Evolutionary conservation across 2,113 vertebrate species (phyloP).

Genomic region (Oncorhynchus masou): DNA sequence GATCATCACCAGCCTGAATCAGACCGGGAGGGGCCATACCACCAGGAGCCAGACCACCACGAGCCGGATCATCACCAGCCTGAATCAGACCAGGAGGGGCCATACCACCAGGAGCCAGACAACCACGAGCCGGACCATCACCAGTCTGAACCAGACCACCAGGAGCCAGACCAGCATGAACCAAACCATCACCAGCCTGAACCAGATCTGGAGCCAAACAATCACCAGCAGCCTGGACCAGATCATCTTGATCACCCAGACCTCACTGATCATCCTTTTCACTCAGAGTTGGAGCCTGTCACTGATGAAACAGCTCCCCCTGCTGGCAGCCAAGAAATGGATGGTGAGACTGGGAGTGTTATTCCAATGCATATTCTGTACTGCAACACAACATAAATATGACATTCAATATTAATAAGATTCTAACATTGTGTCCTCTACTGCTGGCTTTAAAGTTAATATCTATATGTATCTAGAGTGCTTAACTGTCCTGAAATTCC

Average conservation of each 20-base stretch:
- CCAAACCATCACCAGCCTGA: neutral
- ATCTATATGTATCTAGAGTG: no score
- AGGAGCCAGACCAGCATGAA: neutral
- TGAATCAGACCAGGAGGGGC: no score
- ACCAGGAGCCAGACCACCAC: no score
- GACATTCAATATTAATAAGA: neutral
- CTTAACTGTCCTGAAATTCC: no score
- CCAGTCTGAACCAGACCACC: slow-evolving; percentile 37
- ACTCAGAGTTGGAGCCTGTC: slow-evolving; percentile 42
- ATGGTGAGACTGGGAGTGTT: slow-evolving; percentile 57
- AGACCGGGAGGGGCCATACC: no score
- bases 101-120: no score
- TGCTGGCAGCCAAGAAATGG: slow-evolving; percentile 68
- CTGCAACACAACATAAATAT: neutral
- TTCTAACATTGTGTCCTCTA: neutral
- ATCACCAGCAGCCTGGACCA: slow-evolving; percentile 65
- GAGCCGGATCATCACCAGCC: no score
- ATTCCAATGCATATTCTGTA: neutral
- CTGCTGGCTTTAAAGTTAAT: no score
- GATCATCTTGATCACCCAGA: slow-evolving; percentile 25
- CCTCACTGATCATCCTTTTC: neutral
- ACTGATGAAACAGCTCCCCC: slow-evolving; percentile 59
- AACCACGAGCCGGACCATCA: neutral
- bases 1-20: no score
- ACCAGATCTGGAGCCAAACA: slow-evolving; percentile 56